Base-by-base conservation (phyloP, 2,888 invertebrate genomes). In the Dichetophora obliterata region DNA sequence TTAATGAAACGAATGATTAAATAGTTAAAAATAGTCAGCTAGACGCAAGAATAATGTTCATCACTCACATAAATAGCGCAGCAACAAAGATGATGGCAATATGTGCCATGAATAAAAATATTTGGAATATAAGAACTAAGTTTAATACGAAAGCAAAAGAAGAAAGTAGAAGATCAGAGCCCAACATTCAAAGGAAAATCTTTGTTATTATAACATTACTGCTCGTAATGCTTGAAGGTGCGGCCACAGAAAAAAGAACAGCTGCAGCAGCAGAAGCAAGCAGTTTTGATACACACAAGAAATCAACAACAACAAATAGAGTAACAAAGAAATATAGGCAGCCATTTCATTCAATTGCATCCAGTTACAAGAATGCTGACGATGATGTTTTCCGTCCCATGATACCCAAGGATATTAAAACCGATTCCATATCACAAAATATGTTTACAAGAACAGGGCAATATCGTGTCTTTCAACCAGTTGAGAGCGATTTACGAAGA, bases 391-490 rank as follows among this genome's bases (percentile, higher is more conserved):
- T 89, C 69, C 85, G 83, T 5, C 88, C 88, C 8, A 85, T 89
- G 52, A 81, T 85, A 57, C 84, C 86, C 9, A 82, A 80, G 52
- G 83, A 85, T 66, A 81, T 83, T 37, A 86, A 83, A 75, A 82
- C 84, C 0, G 85, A 87, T 79, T 81, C 83, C 16, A 86, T 87
- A 27, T 84, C 86, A 8, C 83, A 82, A 1, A 86, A 86, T 69
- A 83, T 88, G 3, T 88, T 88, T 75, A 88, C 87, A 5, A 82
- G 86, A 78, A 80, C 84, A 16, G 88, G 88, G 0, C 86, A 89
- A 75, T 88, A 87, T 80, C 85, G 86, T 9, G 84, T 88, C 5
- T 88, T 88, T 75, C 82, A 86, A 79, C 85, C 87, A 0, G 75
- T 83, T 24, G 83, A 87, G 8, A 85, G 84, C 72, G 88, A 88